These are phyloP conservation scores for Sminthurides aquaticus DNA, from an alignment of 2,888 invertebrate species.

Conservation along the genomic window DNA sequence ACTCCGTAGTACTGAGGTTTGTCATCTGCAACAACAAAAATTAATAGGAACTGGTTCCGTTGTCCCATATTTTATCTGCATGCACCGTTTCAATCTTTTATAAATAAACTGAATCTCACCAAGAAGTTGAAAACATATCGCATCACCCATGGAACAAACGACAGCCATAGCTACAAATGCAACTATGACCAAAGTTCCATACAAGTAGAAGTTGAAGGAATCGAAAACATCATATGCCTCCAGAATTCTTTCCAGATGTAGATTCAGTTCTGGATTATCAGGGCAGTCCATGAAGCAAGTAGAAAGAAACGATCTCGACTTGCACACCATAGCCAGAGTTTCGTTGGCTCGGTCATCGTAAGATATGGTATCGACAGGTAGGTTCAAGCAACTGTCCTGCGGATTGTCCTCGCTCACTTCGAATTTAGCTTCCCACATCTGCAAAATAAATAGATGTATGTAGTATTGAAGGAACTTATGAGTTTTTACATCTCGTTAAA, in stretches of 20 bases:
- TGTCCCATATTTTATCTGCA: neutral
- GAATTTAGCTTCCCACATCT: slow-evolving; percentile 26
- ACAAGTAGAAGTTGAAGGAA: slow-evolving; percentile 65
- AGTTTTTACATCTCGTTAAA: too few relatives aligned
- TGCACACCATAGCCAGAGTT: slow-evolving; percentile 29
- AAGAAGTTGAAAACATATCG: slow-evolving; percentile 76
- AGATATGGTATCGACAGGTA: slow-evolving; percentile 29
- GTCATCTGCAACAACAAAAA: slow-evolving; percentile 53
- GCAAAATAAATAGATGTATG: neutral
- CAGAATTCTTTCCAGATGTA: slow-evolving; percentile 31
- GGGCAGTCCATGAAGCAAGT: slow-evolving; percentile 36
- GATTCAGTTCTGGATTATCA: slow-evolving; percentile 35
- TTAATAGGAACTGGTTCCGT: too few relatives aligned
- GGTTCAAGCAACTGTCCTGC: slow-evolving; percentile 26
- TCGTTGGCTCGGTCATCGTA: slow-evolving; percentile 20
- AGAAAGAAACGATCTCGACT: slow-evolving; percentile 16
- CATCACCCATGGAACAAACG: slow-evolving; percentile 77
- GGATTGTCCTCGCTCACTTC: slow-evolving; percentile 17
- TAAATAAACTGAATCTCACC: slow-evolving; percentile 50
- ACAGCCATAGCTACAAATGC: slow-evolving; percentile 81
- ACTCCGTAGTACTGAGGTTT: slow-evolving; percentile 70
- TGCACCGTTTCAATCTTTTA: neutral
- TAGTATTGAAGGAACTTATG: neutral
- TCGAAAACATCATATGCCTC: slow-evolving; percentile 34
- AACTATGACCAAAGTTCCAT: slow-evolving; percentile 65